Evolutionary conservation across 1,140 invertebrate genomes (phyloP).

Genomic region (Lasioglossum albipes): DNA sequence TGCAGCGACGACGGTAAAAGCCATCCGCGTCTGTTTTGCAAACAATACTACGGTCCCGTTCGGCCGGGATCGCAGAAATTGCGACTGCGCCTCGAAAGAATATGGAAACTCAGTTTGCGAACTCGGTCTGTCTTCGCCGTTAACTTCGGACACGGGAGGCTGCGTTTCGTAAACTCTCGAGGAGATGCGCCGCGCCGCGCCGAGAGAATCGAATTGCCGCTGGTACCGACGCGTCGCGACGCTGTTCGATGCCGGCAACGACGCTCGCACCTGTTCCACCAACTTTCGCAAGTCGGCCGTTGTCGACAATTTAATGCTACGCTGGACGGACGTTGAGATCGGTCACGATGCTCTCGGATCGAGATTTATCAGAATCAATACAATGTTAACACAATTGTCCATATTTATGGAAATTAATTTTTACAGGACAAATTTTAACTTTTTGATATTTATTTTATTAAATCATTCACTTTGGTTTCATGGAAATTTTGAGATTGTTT

Average conservation of each 20-base stretch:
- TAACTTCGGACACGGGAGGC: conserved; percentile 26
- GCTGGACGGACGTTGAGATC: background rate
- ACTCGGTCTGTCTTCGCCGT: conserved; percentile 23
- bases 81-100: conserved; percentile 2
- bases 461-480: too few species aligned
- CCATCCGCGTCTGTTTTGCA: conserved; percentile 25
- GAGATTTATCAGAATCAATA: too few species aligned
- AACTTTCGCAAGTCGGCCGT: background rate
- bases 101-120: conserved; percentile 43
- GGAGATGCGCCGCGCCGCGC: background rate
- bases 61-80: conserved; percentile 34
- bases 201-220: background rate
- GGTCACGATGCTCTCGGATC: background rate
- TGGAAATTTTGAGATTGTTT: too few species aligned
- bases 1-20: conserved; percentile 1
- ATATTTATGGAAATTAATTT: too few species aligned
- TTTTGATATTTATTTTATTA: too few species aligned
- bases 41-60: conserved; percentile 25
- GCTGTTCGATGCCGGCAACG: too few species aligned
- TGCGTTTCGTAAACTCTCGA: conserved; percentile 3
- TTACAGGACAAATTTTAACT: too few species aligned
- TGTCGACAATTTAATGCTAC: background rate
- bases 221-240: too few species aligned
- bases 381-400: too few species aligned
- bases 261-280: conserved; percentile 2